Percentiles rank a stretch among this genome's conserved stretches.
phyloP scores from a whole-genome alignment of 1,140 invertebrate species.

The Drosophila kepulauana region DNA sequence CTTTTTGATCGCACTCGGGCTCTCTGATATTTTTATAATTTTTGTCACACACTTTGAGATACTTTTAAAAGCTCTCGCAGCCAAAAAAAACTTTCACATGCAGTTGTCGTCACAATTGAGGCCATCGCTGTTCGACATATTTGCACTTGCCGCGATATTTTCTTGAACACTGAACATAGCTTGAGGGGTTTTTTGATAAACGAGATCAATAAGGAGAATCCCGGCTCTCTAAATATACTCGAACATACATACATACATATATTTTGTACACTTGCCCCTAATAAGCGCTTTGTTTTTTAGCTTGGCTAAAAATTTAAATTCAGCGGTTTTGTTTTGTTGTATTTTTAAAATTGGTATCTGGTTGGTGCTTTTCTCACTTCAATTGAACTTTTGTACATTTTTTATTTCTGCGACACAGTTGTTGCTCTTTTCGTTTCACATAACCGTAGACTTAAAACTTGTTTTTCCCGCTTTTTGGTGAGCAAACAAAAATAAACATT shows the following conservation, averaged over 20 bases:
- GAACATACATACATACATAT: slow-evolving; percentile 33
- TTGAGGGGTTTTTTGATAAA: slow-evolving; percentile 58
- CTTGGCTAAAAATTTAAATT: slow-evolving; percentile 36
- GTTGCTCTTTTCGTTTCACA: slow-evolving; percentile 39
- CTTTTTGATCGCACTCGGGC: slow-evolving; percentile 20
- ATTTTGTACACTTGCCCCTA: slow-evolving; percentile 51
- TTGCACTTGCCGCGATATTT: slow-evolving; percentile 44
- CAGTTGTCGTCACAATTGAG: slow-evolving; percentile 33
- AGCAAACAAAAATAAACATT: slow-evolving; percentile 82
- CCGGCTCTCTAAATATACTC: background rate
- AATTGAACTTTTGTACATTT: slow-evolving; percentile 65
- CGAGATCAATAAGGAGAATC: slow-evolving; percentile 54
- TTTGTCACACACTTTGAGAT: slow-evolving; percentile 40
- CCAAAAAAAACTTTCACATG: slow-evolving; percentile 75
- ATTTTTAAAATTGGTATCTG: slow-evolving; percentile 14
- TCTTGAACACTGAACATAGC: slow-evolving; percentile 16
- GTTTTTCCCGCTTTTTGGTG: slow-evolving; percentile 75
- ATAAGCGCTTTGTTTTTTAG: slow-evolving; percentile 46
- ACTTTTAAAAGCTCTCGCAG: slow-evolving; percentile 34
- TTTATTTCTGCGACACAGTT: slow-evolving; percentile 59
- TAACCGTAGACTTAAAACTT: slow-evolving; percentile 60
- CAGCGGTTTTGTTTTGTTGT: background rate
- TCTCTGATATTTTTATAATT: slow-evolving; percentile 41
- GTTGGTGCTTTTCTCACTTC: slow-evolving; percentile 45
- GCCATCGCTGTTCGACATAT: slow-evolving; percentile 30